Conservation (phyloP, 2,888 invertebrate genomes). For the Tetragnatha montana region DNA sequence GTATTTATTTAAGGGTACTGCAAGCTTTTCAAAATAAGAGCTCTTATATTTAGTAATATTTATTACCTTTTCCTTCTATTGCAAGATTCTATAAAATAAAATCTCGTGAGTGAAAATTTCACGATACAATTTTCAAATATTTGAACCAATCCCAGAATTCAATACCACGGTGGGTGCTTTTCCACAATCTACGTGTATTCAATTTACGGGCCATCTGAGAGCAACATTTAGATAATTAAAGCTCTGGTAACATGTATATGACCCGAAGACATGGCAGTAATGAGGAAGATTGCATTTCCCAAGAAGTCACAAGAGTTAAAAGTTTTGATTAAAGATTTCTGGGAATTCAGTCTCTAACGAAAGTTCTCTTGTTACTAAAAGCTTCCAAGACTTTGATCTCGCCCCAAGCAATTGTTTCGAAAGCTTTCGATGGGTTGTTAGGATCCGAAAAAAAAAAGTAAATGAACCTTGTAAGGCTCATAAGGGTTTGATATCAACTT, state of each 20-base stretch:
- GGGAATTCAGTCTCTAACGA: slow-evolving; percentile 40
- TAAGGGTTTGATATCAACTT: slow-evolving; percentile 1
- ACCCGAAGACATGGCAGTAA: slow-evolving; percentile 29
- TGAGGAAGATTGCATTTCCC: slow-evolving; percentile 15
- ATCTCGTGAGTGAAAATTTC: too few relatives aligned
- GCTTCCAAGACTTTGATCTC: slow-evolving; percentile 35
- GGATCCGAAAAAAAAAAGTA: slow-evolving; percentile 22
- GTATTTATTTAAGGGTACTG: too few relatives aligned
- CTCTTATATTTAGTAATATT: too few relatives aligned
- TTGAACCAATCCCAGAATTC: not conserved
- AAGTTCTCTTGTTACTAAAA: slow-evolving; percentile 46
- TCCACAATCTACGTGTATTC: not conserved
- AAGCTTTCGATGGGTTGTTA: not conserved
- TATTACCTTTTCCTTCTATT: too few relatives aligned
- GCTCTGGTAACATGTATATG: slow-evolving; percentile 28
- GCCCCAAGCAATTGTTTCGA: slow-evolving; percentile 41
- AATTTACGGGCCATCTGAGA: slow-evolving; percentile 8
- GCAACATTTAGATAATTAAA: slow-evolving; percentile 41
- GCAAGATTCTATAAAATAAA: too few relatives aligned
- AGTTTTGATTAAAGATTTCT: slow-evolving; percentile 59
- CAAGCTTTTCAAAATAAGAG: too few relatives aligned
- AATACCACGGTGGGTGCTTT: not conserved
- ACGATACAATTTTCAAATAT: too few relatives aligned
- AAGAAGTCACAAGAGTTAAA: slow-evolving; percentile 24
- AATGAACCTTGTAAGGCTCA: slow-evolving; percentile 3